Evolutionary conservation across 2,888 invertebrate genomes (phyloP).

Genomic region (Patella ulyssiponensis): DNA sequence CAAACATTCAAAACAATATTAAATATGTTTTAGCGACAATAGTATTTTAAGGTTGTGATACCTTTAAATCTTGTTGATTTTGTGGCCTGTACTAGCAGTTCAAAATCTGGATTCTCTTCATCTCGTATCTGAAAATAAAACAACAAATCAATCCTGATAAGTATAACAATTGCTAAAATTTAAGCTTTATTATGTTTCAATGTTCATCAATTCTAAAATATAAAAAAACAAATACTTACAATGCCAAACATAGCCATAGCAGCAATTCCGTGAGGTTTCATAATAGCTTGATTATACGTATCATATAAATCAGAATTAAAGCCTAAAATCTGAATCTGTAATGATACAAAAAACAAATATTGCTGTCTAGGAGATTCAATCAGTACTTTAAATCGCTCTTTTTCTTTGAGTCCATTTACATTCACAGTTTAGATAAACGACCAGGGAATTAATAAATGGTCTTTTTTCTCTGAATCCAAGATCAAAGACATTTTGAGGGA

Average conservation of each 20-base stretch:
- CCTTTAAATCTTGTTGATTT: conserved; percentile 37
- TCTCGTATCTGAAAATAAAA: conserved; percentile 34
- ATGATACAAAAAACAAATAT: conserved; percentile 5
- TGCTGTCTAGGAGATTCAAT: neutral
- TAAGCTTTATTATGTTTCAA: neutral
- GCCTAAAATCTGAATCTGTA: conserved; percentile 96
- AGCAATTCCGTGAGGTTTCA: conserved; percentile 94
- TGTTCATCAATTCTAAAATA: too few relatives aligned
- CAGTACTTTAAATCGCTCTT: neutral
- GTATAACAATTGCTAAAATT: neutral
- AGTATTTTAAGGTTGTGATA: neutral
- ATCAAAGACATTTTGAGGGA: too few relatives aligned
- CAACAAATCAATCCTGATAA: neutral
- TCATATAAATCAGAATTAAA: conserved; percentile 97
- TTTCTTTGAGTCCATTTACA: too few relatives aligned
- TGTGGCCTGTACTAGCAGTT: conserved; percentile 36
- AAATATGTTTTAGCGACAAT: too few relatives aligned
- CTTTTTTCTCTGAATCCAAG: too few relatives aligned
- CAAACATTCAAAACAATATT: too few relatives aligned
- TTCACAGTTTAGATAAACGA: too few relatives aligned
- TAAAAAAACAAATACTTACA: conserved; percentile 76
- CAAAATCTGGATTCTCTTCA: conserved; percentile 33
- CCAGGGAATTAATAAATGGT: too few relatives aligned
- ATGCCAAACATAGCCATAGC: conserved; percentile 93
- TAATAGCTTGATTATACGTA: conserved; percentile 94